These are phyloP conservation scores for Myocastor coypus DNA, from an alignment of 2,113 vertebrate genomes.

Conservation along the genomic window DNA sequence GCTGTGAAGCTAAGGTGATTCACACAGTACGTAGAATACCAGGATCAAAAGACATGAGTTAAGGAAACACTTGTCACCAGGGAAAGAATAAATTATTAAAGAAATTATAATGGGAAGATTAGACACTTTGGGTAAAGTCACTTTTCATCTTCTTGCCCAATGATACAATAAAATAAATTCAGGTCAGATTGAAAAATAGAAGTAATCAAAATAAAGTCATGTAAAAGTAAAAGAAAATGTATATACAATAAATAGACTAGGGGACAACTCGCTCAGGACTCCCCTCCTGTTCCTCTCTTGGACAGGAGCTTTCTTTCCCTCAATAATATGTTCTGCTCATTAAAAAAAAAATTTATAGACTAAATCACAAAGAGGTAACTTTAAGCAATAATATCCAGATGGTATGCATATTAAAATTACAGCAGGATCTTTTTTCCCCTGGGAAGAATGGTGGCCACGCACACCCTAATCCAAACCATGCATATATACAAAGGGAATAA, in stretches of 20 bases:
- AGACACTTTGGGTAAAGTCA: constrained; percentile 10
- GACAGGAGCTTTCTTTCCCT: too few species aligned
- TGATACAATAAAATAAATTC: constrained; percentile 14
- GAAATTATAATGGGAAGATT: neutral
- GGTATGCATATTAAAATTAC: neutral
- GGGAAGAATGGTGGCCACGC: neutral
- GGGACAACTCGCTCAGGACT: too few species aligned
- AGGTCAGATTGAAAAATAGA: constrained; percentile 22
- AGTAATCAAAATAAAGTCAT: constrained; percentile 43
- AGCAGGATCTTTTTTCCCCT: neutral
- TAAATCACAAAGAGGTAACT: neutral
- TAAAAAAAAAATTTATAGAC: neutral
- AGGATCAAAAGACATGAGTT: neutral
- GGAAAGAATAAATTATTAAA: neutral
- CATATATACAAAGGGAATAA: neutral
- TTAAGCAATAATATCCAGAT: neutral
- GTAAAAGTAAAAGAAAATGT: neutral
- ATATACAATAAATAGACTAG: neutral
- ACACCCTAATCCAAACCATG: neutral
- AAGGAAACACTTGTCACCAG: neutral
- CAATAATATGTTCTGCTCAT: too few species aligned
- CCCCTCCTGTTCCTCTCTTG: too few species aligned
- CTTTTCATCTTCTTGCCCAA: neutral
- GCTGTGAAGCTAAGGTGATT: neutral
- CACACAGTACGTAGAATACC: neutral